These are phyloP conservation scores for Apamea crenata DNA, from an alignment of 2,888 invertebrate genomes.

Conservation along the genomic window DNA sequence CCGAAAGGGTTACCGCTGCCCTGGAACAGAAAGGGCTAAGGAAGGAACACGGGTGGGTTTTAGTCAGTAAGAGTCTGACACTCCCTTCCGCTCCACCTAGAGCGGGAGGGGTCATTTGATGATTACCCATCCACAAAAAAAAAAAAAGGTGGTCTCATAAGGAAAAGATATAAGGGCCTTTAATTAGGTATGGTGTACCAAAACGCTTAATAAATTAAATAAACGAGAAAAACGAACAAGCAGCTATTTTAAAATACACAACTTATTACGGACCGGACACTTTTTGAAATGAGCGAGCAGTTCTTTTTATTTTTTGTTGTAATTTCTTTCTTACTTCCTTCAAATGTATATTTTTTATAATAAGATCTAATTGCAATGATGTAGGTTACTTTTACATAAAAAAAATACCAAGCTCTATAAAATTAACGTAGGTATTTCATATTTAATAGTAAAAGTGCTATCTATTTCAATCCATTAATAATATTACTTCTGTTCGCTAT, in stretches of 20 bases:
- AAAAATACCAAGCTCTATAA: conserved; percentile 1
- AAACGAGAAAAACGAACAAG: not conserved
- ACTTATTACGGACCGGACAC: not conserved
- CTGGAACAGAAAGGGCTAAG: no score
- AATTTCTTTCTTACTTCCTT: no score
- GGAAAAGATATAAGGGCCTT: not conserved
- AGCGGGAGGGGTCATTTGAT: no score
- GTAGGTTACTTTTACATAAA: not conserved
- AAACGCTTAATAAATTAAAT: not conserved
- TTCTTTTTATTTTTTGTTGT: not conserved
- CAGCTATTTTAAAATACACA: not conserved
- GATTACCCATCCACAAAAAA: no score
- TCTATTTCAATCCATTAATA: conserved; percentile 53
- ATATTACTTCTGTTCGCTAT: conserved; percentile 38
- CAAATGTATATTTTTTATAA: no score
- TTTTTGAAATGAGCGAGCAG: not conserved
- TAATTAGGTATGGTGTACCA: not conserved
- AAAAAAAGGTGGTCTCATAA: not conserved
- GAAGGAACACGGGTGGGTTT: no score
- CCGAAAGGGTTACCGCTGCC: no score
- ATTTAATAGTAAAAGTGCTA: conserved; percentile 24
- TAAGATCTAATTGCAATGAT: not conserved
- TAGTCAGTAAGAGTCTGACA: no score
- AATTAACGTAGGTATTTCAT: not conserved
- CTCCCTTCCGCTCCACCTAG: no score